phyloP scores from a whole-genome alignment of 2,113 vertebrate genomes.

The Megaptera novaeangliae region DNA sequence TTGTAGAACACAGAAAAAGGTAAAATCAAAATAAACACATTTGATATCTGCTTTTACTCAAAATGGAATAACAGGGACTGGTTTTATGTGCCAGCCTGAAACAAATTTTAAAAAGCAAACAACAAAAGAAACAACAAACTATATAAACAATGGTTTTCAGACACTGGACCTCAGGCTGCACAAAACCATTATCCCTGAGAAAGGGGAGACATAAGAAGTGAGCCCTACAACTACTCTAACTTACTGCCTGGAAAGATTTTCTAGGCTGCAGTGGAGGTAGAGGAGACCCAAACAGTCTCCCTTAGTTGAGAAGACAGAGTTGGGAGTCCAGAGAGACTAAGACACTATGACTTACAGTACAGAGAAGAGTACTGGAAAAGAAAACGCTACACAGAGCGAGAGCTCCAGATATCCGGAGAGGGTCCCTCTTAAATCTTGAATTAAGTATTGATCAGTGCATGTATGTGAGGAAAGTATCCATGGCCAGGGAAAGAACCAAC shows the following conservation, averaged over 20 bases:
- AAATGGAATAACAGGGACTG: background rate
- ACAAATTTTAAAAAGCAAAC: background rate
- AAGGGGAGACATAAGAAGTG: background rate
- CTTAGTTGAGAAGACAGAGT: background rate
- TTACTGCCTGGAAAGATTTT: background rate
- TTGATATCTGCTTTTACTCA: background rate
- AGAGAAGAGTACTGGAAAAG: background rate
- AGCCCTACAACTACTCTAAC: background rate
- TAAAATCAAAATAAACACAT: background rate
- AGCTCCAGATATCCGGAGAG: background rate
- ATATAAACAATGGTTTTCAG: background rate
- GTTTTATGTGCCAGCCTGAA: background rate
- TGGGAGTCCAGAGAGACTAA: background rate
- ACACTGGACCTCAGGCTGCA: background rate
- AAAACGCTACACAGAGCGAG: background rate
- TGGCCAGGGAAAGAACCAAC: background rate
- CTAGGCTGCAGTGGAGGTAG: background rate
- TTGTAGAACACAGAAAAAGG: background rate
- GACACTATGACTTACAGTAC: background rate
- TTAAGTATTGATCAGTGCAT: background rate
- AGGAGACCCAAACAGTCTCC: background rate
- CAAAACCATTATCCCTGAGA: background rate
- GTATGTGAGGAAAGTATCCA: background rate
- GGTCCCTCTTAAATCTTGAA: background rate
- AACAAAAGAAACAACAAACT: background rate